Base-by-base conservation (phyloP, 1,140 invertebrate genomes). In the Ephestia elutella region DNA sequence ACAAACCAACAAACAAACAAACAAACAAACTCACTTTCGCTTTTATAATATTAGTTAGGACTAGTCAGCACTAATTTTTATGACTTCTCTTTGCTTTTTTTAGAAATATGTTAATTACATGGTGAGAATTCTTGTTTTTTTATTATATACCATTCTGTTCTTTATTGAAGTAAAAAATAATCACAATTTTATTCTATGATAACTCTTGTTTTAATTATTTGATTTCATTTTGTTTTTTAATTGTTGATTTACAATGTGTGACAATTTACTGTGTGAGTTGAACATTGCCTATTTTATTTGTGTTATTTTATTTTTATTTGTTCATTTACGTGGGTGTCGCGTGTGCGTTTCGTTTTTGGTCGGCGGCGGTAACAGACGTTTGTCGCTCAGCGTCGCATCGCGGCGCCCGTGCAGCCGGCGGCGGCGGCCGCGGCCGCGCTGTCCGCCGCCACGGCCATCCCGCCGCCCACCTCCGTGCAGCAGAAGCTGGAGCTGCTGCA, bases 321-420 rank as follows among this genome's bases (percentile, higher is more conserved):
- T 60, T 38, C 5, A 13, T 54, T 54, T 32, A 30, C 35, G 57
- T 32, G n/a, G 28, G 15, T 19, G n/a, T n/a, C 35, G 57, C 20
- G 38, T 30, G 38, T 66, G 53, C 32, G 66, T 64, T 54, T 38
- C 56, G 60, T 17, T n/a, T 15, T 44, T 32, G 53, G 50, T 56
- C 57, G 13, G 54, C 18, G 54, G 56, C 19, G 51, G 18, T 61
- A 58, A 60, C 68, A 81, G 80, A 78, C 77, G 64, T 81, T 81
- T 60, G 78, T 81, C 67, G 78, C 80, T 64, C 73, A 76, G 72
- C 75, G 78, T n/a, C 82, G 85, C 63, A 78, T 85, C 63, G 70
- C 78, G 59, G 85, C 83, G 59, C 80, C 82, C n/a, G 82, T 87
- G 67, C 82, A 87, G 74, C 85, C 85, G 5, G 85, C 85, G 19